phyloP scores from a whole-genome alignment of 2,113 vertebrate genomes.

The Plecturocebus donacophilus region DNA sequence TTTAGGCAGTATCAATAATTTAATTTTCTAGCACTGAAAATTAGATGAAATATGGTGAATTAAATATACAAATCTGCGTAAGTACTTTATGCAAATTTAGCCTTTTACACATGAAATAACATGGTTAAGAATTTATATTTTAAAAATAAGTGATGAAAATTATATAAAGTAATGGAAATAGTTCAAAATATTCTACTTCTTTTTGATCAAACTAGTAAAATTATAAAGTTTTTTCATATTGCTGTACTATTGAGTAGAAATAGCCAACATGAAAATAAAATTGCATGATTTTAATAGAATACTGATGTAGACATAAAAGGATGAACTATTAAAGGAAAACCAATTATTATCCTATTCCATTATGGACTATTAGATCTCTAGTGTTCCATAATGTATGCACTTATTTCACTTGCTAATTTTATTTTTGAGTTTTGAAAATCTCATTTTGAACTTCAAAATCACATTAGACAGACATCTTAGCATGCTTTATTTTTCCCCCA shows the following conservation, averaged over 20 bases:
- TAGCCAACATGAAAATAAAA: constrained; percentile 60
- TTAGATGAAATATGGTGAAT: neutral
- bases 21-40: neutral
- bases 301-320: constrained; percentile 61
- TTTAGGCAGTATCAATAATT: neutral
- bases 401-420: constrained; percentile 78
- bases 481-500: constrained; percentile 17
- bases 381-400: constrained; percentile 62
- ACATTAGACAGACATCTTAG: constrained; percentile 59
- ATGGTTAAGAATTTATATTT: neutral
- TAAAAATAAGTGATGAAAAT: neutral
- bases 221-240: constrained; percentile 28
- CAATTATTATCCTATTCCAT: constrained; percentile 70
- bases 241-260: constrained; percentile 21
- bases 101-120: neutral
- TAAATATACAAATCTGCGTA: neutral
- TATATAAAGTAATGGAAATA: constrained; percentile 2
- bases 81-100: neutral
- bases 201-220: constrained; percentile 53
- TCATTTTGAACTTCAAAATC: constrained; percentile 69
- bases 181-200: neutral
- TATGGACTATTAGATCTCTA: constrained; percentile 61
- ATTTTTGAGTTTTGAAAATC: constrained; percentile 64
- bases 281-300: constrained; percentile 57
- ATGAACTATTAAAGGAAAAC: constrained; percentile 71